Base-by-base conservation (phyloP, 2,113 vertebrate genomes). In the Puntigrus tetrazona region DNA sequence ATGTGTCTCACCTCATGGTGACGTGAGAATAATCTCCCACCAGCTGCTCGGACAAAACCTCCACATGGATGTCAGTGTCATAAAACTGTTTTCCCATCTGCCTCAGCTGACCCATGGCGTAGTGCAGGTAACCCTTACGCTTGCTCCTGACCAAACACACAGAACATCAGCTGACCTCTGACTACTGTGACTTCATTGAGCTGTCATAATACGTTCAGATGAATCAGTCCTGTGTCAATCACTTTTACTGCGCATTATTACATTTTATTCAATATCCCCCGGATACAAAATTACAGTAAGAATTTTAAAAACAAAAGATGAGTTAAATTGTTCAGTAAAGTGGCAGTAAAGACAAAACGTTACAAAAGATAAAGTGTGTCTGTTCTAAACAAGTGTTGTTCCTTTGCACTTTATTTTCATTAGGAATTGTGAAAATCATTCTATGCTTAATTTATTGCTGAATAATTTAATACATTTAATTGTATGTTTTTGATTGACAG, bases 11-110 rank as follows among this genome's bases (percentile, higher is more conserved):
- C 94, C 92, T 93, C 94, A 94, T 95, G 59, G 94, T 95, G 74
- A 95, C 93, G 29, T 95, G 93, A 18, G 93, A 95, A 73, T 94
- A 94, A 87, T 94, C 94, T 82, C 93, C 93, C 14, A 94, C 92
- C 90, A 93, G 90, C 91, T 95, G 94, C 87, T 95, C 94, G 1
- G 94, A 94, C 85, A 94, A 84, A 85, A 95, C 94, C 86, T 95
- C 94, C 86, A 95, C 93, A 22, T 94, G 92, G 79, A 95, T 94
- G 89, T 95, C 93, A 0, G 92, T 93, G 90, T 94, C 92, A 0
- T 95, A 94, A 90, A 95, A 95, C 87, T 94, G 94, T 57, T 94
- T 95, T 29, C 94, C 92, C 93, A 94, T 95, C 92, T 95, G 94
- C 81, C 93, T 89, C 67, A 95, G 92, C 88, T 94, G 93, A 18